A percentile compares a stretch with the other conserved stretches of the same genome.
phyloP scores from a whole-genome alignment of 2,888 invertebrate genomes.

The Eupithecia inturbata region DNA sequence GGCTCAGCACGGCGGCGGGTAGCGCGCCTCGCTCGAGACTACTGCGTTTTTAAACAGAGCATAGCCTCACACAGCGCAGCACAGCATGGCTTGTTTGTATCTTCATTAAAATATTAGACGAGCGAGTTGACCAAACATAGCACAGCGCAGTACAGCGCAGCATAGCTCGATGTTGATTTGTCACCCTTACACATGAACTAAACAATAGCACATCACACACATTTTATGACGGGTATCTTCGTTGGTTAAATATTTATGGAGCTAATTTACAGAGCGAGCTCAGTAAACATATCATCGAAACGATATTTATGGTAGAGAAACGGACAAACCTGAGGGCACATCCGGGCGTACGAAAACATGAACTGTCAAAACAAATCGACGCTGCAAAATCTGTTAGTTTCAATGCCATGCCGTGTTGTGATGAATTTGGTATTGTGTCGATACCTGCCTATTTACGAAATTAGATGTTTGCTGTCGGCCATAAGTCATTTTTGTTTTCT shows the following conservation, averaged over 20 bases:
- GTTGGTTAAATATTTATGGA: background rate
- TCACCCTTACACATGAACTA: no score
- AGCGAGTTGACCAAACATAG: no score
- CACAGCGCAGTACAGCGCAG: no score
- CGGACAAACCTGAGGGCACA: conserved; percentile 22
- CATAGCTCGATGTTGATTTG: no score
- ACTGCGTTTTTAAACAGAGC: no score
- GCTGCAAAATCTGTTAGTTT: conserved; percentile 39
- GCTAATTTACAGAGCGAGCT: background rate
- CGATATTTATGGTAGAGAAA: conserved; percentile 23
- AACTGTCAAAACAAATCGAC: conserved; percentile 42
- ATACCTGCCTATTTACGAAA: conserved; percentile 15
- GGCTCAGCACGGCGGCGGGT: no score
- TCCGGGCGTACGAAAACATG: conserved; percentile 33
- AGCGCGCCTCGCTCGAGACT: no score
- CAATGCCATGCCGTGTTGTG: conserved; percentile 28
- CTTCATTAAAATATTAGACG: no score
- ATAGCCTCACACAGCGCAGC: no score
- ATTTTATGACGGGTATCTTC: background rate
- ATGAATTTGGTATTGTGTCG: conserved; percentile 30
- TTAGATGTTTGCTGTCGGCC: background rate
- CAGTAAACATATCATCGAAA: conserved; percentile 12
- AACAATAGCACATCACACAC: background rate
- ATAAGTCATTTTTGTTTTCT: background rate
- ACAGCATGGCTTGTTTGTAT: no score